Evolutionary conservation across 2,888 invertebrate genomes (phyloP), one percentile per base, ranked within the genome.

Genomic region (Pharmacophagus antenor): DNA sequence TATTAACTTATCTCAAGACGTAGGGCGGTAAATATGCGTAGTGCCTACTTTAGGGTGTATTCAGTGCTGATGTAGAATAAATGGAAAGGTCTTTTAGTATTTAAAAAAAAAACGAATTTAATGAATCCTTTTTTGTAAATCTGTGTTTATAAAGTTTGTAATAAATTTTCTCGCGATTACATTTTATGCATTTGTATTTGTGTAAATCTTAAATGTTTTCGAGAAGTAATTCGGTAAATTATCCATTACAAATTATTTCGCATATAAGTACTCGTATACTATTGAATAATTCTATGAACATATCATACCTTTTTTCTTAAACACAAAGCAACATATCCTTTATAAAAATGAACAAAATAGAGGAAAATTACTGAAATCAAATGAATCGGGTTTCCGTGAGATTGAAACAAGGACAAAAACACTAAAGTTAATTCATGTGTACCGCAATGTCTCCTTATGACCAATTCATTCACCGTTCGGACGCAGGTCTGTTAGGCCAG

Each of bases 1-100:
- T 82, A 82, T 82, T 79, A 82, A 80, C 75, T 81, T 82, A 82
- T 81, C 80, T 77, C 77, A 84, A 83, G 81, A 80, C 72, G 74
- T 71, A 68, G 58, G 66, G 65, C 67, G 67, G 72, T 75, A 76
- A 79, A 79, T 78, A 77, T 70, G 73, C 70, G 55, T 66, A 67
- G 70, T 67, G 68, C 68, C 70, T 72, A 69, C 74, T 73, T 73
- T 64, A 61, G 72, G 71, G 69, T 71, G 72, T 71, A 68, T 67
- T 66, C 65, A 61, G 53, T 61, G 64, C 60, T 70, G 67, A 72
- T 70, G 68, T 73, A 73, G 73, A 71, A 67, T 65, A 64, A 68
- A 72, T 74, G 64, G 69, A 65, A 65, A 66, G 61, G 67, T 57
- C 57, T 48, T 10, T 56, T 42, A 66, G 67, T 67, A n/a, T 37